phyloP scores from a whole-genome alignment of 2,113 vertebrate genomes.

The Ictalurus furcatus region DNA sequence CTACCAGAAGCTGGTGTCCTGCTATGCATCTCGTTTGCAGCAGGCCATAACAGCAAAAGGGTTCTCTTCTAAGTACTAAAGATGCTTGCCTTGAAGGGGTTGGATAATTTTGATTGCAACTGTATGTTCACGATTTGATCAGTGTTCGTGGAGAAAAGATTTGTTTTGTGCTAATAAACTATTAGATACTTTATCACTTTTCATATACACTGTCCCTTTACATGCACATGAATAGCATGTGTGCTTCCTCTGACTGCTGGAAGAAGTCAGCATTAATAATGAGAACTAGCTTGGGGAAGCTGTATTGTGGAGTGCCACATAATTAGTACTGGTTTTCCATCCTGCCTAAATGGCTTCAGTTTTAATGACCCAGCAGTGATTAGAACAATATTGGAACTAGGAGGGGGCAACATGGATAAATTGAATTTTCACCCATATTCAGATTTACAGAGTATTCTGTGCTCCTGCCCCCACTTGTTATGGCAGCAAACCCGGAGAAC shows the following conservation, averaged over 20 bases:
- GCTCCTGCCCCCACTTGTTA: conserved; percentile 39
- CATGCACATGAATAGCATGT: not conserved
- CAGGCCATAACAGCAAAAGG: too few species aligned
- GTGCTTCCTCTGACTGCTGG: not conserved
- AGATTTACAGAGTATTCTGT: conserved; percentile 46
- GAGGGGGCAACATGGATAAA: conserved; percentile 46
- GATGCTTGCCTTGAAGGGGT: not conserved
- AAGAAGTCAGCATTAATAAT: conserved; percentile 16
- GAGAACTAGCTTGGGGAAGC: conserved; percentile 14
- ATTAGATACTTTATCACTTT: not conserved
- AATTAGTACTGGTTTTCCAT: conserved; percentile 35
- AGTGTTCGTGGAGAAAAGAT: not conserved
- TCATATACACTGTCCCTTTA: not conserved
- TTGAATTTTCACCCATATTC: conserved; percentile 54
- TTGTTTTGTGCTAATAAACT: not conserved
- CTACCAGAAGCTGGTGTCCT: too few species aligned
- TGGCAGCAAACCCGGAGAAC: conserved; percentile 38
- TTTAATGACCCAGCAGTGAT: conserved; percentile 45
- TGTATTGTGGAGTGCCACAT: not conserved
- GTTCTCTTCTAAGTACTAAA: too few species aligned
- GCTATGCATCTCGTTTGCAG: too few species aligned
- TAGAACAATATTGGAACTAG: conserved; percentile 46
- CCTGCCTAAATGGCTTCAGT: conserved; percentile 38
- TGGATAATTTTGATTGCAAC: too few species aligned
- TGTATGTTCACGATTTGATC: not conserved